Conservation (phyloP, 1,140 invertebrate genomes). For the Hesperophylax magnus region DNA sequence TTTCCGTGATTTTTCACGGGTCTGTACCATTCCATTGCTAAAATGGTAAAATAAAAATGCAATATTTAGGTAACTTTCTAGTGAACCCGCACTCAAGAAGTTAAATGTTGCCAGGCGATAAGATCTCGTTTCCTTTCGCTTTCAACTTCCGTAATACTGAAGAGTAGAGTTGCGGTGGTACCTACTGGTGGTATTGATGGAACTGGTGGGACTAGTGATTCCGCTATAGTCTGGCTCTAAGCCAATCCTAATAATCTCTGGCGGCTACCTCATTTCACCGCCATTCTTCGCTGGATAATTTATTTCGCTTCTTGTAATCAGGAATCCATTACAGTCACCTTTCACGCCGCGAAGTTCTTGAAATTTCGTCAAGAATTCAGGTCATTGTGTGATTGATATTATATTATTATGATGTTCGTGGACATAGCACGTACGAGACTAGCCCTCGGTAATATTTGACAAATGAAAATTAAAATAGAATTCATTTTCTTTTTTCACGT, state of each 20-base stretch:
- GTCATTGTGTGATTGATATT: conserved; percentile 16
- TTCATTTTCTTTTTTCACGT: too few relatives aligned
- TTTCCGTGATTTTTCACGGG: too few relatives aligned
- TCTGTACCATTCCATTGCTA: too few relatives aligned
- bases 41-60: too few relatives aligned
- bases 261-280: neutral
- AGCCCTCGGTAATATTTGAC: too few relatives aligned
- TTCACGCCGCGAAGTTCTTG: conserved; percentile 20
- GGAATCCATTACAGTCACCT: conserved; percentile 17
- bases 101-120: conserved; percentile 16
- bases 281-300: conserved; percentile 1
- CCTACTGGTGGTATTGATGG: too few relatives aligned
- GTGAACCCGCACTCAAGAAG: neutral
- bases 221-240: neutral
- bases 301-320: conserved; percentile 30
- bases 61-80: too few relatives aligned
- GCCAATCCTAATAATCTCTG: conserved; percentile 3
- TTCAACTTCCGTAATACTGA: conserved; percentile 31
- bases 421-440: too few relatives aligned
- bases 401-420: too few relatives aligned
- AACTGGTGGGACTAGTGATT: too few relatives aligned
- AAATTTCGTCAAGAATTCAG: conserved; percentile 12
- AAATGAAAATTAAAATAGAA: too few relatives aligned
- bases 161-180: too few relatives aligned
- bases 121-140: conserved; percentile 33